phyloP scores from a whole-genome alignment of 2,888 invertebrate species.

The Meiosimyza decipiens region DNA sequence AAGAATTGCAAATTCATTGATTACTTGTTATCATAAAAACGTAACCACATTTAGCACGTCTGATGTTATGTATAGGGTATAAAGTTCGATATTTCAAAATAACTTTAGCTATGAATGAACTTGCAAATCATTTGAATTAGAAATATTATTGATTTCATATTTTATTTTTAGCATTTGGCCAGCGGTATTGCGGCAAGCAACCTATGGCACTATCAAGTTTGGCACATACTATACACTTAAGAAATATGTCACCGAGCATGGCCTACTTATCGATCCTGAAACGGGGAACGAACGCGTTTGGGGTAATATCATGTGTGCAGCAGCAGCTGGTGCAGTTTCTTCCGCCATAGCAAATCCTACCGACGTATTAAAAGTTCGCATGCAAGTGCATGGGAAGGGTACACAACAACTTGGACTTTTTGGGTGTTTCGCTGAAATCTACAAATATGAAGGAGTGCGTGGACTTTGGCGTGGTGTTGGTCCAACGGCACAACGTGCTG shows the following conservation, averaged over 20 bases:
- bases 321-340: conserved; percentile 78
- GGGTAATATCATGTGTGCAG: conserved; percentile 84
- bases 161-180: conserved; percentile 81
- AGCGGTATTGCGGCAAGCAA: conserved; percentile 91
- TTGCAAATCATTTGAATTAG: not conserved
- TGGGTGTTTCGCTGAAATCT: conserved; percentile 85
- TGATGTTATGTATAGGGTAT: too few species aligned
- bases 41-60: too few species aligned
- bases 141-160: conserved; percentile 20
- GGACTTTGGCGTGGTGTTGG: conserved; percentile 94
- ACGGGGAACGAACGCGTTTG: conserved; percentile 70
- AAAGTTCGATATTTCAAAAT: too few species aligned
- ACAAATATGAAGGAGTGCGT: conserved; percentile 82
- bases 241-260: conserved; percentile 72
- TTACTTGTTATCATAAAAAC: too few species aligned
- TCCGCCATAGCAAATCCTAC: conserved; percentile 97
- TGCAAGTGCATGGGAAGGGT: conserved; percentile 80
- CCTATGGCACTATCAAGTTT: conserved; percentile 96
- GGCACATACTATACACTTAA: conserved; percentile 94
- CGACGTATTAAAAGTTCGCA: conserved; percentile 94
- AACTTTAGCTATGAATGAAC: not conserved
- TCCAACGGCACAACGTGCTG: conserved; percentile 93
- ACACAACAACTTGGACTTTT: conserved; percentile 72
- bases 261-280: conserved; percentile 64
- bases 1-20: too few species aligned